A percentile compares a stretch with the other conserved stretches of the same genome.
Evolutionary conservation across 2,888 invertebrate species (phyloP).

Genomic region (Aspidiotus destructor): DNA sequence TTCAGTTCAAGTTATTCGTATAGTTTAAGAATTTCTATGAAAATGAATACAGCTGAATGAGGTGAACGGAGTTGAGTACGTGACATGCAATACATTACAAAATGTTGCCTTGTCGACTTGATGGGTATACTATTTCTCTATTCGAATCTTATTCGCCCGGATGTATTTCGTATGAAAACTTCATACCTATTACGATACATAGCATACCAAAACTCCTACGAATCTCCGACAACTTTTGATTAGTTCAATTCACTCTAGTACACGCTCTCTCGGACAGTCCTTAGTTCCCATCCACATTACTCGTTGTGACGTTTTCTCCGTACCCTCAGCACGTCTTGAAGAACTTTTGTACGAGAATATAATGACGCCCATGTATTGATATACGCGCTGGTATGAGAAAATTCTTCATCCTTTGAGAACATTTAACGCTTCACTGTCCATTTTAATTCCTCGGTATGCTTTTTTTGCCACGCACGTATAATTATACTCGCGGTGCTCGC

Average conservation of each 20-base stretch:
- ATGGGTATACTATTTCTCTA: background rate
- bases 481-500: slow-evolving; percentile 8
- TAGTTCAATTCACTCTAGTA: slow-evolving; percentile 30
- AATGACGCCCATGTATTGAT: too few species aligned
- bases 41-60: slow-evolving; percentile 31
- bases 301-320: slow-evolving; percentile 10
- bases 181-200: background rate
- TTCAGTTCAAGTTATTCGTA: too few species aligned
- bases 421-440: background rate
- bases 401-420: background rate
- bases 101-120: slow-evolving; percentile 17
- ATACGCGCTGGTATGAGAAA: too few species aligned
- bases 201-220: background rate
- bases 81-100: slow-evolving; percentile 28
- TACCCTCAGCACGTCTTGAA: too few species aligned
- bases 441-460: background rate
- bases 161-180: slow-evolving; percentile 22
- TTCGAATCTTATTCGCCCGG: background rate
- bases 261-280: slow-evolving; percentile 26
- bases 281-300: slow-evolving; percentile 23
- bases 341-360: too few species aligned
- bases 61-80: slow-evolving; percentile 29
- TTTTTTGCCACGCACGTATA: slow-evolving; percentile 9
- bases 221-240: slow-evolving; percentile 28
- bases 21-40: slow-evolving; percentile 1